These are phyloP conservation scores for Plagiodera versicolora DNA, from an alignment of 2,888 invertebrate species.

Conservation along the genomic window DNA sequence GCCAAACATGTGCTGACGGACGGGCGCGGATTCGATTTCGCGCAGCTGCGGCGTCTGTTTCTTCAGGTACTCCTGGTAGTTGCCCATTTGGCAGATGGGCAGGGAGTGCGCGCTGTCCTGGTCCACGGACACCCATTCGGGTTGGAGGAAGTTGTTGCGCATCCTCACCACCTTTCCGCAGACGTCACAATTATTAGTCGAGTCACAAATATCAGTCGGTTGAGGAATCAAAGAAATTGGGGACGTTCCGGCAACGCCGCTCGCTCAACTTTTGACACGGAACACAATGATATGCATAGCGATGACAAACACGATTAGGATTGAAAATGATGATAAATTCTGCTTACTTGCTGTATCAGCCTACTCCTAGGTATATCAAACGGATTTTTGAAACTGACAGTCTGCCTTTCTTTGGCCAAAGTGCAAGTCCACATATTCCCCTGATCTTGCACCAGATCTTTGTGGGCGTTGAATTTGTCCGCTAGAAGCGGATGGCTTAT, in stretches of 20 bases:
- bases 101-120: conserved; percentile 94
- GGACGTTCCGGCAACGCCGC: too few relatives aligned
- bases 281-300: too few relatives aligned
- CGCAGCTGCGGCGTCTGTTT: conserved; percentile 88
- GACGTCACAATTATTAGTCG: background rate
- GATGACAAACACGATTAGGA: too few relatives aligned
- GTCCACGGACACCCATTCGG: conserved; percentile 76
- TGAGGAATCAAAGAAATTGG: too few relatives aligned
- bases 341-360: conserved; percentile 77
- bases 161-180: conserved; percentile 74
- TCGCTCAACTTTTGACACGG: too few relatives aligned
- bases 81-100: conserved; percentile 98
- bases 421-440: conserved; percentile 75
- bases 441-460: conserved; percentile 85
- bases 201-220: too few relatives aligned
- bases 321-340: too few relatives aligned
- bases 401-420: conserved; percentile 54
- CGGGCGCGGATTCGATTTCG: conserved; percentile 93
- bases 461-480: conserved; percentile 79
- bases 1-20: conserved; percentile 98
- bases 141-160: conserved; percentile 90
- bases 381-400: conserved; percentile 85
- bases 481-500: conserved; percentile 79
- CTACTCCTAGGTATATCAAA: conserved; percentile 91
- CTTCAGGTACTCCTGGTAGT: conserved; percentile 98